Percentiles rank a stretch among this genome's conserved stretches.
phyloP scores from a whole-genome alignment of 2,888 invertebrate species.

The Panzeria rudis region DNA sequence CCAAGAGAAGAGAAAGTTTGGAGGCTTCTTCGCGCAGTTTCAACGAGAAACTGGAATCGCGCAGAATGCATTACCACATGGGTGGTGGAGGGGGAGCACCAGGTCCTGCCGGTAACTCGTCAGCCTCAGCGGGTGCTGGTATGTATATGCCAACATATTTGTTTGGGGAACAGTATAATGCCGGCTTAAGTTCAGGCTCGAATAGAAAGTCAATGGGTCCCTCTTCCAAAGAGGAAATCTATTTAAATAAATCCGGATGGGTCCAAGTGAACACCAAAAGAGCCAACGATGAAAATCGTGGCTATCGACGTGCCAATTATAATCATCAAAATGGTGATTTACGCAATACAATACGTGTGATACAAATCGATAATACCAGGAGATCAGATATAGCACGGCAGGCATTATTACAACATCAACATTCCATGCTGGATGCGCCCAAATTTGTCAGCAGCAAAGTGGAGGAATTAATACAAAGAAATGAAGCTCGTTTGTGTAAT shows the following conservation, averaged over 20 bases:
- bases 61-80: conserved; percentile 83
- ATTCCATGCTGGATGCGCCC: conserved; percentile 73
- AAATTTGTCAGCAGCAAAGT: conserved; percentile 82
- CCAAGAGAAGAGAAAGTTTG: conserved; percentile 81
- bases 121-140: conserved; percentile 66
- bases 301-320: conserved; percentile 76
- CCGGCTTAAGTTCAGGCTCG: too few relatives aligned
- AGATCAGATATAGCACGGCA: conserved; percentile 75
- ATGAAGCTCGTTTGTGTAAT: conserved; percentile 78
- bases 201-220: conserved; percentile 74
- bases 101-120: conserved; percentile 62
- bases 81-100: conserved; percentile 75
- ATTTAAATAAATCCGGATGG: conserved; percentile 84
- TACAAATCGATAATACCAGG: conserved; percentile 78
- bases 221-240: conserved; percentile 81
- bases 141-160: conserved; percentile 82
- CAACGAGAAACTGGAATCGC: conserved; percentile 82
- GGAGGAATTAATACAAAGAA: conserved; percentile 83
- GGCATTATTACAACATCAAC: conserved; percentile 76
- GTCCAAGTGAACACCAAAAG: conserved; percentile 84
- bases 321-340: conserved; percentile 78
- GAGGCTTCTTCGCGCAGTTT: conserved; percentile 81
- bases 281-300: conserved; percentile 80
- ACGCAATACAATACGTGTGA: conserved; percentile 77
- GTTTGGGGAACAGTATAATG: conserved; percentile 81